These are phyloP conservation scores for Allacma fusca DNA, from an alignment of 2,888 invertebrate genomes.

Conservation along the genomic window DNA sequence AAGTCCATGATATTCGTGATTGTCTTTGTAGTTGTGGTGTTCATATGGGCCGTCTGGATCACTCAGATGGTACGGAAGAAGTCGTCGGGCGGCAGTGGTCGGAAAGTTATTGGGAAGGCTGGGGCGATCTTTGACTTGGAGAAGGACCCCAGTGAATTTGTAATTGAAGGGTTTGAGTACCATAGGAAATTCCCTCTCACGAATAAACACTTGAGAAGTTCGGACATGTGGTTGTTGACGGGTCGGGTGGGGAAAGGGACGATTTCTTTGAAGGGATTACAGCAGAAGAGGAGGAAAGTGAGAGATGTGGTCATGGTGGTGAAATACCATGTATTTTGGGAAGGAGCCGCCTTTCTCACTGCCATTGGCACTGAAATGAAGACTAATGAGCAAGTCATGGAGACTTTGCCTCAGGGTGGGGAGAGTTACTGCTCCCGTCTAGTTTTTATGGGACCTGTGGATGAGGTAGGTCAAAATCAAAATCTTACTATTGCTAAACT, in stretches of 20 bases:
- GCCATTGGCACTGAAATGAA: conserved; percentile 48
- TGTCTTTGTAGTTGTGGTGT: not conserved
- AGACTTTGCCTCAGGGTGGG: conserved; percentile 53
- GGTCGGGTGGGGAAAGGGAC: not conserved
- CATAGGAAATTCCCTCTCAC: not conserved
- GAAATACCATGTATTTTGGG: conserved; percentile 55
- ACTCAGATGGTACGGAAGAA: not conserved
- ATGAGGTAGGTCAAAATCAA: conserved; percentile 50
- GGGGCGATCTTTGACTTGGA: conserved; percentile 18
- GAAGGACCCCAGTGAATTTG: conserved; percentile 4
- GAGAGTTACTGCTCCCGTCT: conserved; percentile 53
- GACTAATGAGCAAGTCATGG: conserved; percentile 52
- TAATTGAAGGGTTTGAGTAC: conserved; percentile 16
- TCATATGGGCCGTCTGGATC: conserved; percentile 30
- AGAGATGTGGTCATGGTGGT: conserved; percentile 54
- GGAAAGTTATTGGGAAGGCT: not conserved
- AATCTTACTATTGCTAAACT: too few species aligned
- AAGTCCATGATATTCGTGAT: conserved; percentile 4
- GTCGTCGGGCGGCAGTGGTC: not conserved
- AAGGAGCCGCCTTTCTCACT: conserved; percentile 45
- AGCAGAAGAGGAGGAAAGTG: not conserved
- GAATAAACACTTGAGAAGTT: not conserved
- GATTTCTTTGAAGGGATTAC: conserved; percentile 3
- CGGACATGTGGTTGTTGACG: not conserved
- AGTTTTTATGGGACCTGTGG: conserved; percentile 54